Percentiles rank a stretch among this genome's conserved stretches.
Evolutionary conservation across 2,797 vertebrate species (phyloP).

Genomic region (Alosa sapidissima): DNA sequence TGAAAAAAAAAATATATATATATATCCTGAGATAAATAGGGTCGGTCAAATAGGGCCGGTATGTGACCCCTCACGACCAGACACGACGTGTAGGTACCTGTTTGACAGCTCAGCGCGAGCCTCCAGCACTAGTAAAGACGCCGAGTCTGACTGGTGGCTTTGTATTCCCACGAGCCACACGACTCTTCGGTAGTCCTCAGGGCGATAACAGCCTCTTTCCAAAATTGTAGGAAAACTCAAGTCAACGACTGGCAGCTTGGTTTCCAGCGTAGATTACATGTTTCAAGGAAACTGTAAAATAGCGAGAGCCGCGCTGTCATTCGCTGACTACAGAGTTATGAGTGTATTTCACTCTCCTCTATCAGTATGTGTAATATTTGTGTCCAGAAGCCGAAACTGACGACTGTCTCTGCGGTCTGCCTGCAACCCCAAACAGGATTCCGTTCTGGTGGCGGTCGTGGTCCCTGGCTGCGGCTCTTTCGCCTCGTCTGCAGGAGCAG

Average conservation of each 20-base stretch:
- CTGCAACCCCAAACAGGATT: background rate
- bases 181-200: background rate
- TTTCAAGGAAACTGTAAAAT: background rate
- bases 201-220: background rate
- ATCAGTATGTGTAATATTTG: background rate
- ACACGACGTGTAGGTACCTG: background rate
- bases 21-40: background rate
- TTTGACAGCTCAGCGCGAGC: constrained; percentile 20
- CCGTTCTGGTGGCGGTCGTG: constrained; percentile 13
- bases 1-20: too few species aligned
- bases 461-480: constrained; percentile 1
- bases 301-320: constrained; percentile 1
- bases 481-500: background rate
- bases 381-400: background rate
- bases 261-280: background rate
- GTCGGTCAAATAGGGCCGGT: background rate
- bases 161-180: background rate
- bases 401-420: constrained; percentile 3
- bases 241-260: background rate
- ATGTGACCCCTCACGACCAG: background rate
- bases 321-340: background rate
- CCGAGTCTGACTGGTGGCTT: background rate
- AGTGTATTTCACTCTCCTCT: background rate
- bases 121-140: background rate
- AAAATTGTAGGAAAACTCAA: background rate